Evolutionary conservation across 2,888 invertebrate species (phyloP).

Genomic region (Harmothoe impar): DNA sequence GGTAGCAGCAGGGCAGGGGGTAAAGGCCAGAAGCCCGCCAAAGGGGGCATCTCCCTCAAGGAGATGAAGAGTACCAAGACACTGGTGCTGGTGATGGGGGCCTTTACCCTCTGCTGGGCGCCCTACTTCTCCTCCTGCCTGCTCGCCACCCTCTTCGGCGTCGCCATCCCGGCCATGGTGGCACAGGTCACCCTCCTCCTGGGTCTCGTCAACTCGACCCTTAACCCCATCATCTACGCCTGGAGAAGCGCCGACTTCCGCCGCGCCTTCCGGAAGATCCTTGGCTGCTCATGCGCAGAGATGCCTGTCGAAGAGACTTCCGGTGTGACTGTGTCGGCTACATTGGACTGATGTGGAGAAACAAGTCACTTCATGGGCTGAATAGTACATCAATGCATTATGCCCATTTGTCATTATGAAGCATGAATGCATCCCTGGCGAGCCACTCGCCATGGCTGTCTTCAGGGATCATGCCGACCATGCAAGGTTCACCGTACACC

Average conservation of each 20-base stretch:
- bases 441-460: no score
- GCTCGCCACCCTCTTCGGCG: not conserved
- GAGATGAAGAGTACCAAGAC: conserved; percentile 5
- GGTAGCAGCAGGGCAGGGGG: not conserved
- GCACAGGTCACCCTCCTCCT: not conserved
- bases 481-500: no score
- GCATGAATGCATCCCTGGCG: no score
- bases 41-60: not conserved
- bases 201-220: not conserved
- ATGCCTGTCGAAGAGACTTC: not conserved
- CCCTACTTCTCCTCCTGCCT: not conserved
- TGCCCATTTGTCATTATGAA: no score
- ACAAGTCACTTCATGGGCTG: no score
- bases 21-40: not conserved
- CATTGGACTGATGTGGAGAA: not conserved
- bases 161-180: not conserved
- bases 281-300: not conserved
- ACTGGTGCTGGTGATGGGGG: not conserved
- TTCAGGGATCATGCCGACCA: no score
- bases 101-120: conserved; percentile 26
- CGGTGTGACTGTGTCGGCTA: no score
- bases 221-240: not conserved
- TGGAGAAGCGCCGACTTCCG: not conserved
- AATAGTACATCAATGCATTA: no score
- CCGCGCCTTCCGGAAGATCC: not conserved